Evolutionary conservation across 2,888 invertebrate genomes (phyloP), one percentile per base, ranked within the genome.

Genomic region (Harpalus rufipes): DNA sequence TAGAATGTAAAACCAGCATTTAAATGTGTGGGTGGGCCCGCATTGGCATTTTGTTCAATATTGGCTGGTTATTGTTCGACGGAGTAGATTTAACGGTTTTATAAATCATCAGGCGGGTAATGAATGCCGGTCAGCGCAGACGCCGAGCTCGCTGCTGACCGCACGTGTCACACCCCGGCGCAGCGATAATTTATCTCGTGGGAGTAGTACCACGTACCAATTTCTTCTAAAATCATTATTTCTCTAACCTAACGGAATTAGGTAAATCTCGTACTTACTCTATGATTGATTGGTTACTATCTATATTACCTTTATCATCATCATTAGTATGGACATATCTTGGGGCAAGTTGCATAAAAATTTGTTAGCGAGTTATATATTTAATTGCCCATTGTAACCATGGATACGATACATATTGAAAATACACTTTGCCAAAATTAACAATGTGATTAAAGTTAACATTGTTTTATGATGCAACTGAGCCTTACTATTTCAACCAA

Each of bases 101-200:
- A 81, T 81, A 81, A 81, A 81, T 81, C 81, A 81, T 41, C 51
- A 51, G 32, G 44, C 39, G 44, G 41, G 65, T 65, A 81, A 65
- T 65, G 81, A 81, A 81, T 81, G 51, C 58, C 39, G 78, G 44
- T 12, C 18, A 63, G 25, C 63, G 63, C 21, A 10, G 18, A 10
- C 59, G 59, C 59, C 14, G 18, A 59, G 16, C 1, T 59, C 16
- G 7, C 16, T 16, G 63, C 32, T 63, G 63, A 63, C 63, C 63
- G 25, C 63, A 25, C 16, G 2, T 63, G 63, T 63, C 63, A 63
- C 63, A 63, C 25, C 63, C 63, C 21, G 21, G 12, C 63, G 4
- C 63, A 12, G 21, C 12, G 25, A 25, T 63, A 63, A 63, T 63
- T 63, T 63, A 63, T 63, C 63, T 32, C 63, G 16, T 18, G 16